Evolutionary conservation across 92 coral and sea anemone genomes (phyloP).

Genomic region (Parazoanthus atlanticus): DNA sequence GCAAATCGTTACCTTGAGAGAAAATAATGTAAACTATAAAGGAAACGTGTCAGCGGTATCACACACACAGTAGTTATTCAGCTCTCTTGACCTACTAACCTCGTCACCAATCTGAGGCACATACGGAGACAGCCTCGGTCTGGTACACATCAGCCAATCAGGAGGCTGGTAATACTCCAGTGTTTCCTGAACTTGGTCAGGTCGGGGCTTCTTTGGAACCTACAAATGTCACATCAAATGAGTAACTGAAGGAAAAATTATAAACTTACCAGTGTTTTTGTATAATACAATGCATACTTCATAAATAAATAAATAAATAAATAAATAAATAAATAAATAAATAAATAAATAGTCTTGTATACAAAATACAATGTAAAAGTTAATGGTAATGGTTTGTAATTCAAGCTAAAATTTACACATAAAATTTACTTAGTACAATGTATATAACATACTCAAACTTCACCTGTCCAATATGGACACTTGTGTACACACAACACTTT

Average conservation of each 20-base stretch:
- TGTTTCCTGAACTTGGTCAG: slow-evolving; percentile 89
- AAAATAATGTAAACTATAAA: neutral
- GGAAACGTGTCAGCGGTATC: neutral
- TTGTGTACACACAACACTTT: too few relatives aligned
- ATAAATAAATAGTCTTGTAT: too few relatives aligned
- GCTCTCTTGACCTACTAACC: slow-evolving; percentile 50
- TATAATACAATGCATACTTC: too few relatives aligned
- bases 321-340: too few relatives aligned
- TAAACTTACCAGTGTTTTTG: neutral
- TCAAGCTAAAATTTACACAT: too few relatives aligned
- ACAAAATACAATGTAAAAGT: too few relatives aligned
- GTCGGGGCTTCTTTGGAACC: slow-evolving; percentile 90
- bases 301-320: too few relatives aligned
- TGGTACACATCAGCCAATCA: slow-evolving; percentile 89
- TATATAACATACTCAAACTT: too few relatives aligned
- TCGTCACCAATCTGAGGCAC: slow-evolving; percentile 99
- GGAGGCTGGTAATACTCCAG: slow-evolving; percentile 86
- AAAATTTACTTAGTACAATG: too few relatives aligned
- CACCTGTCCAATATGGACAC: too few relatives aligned
- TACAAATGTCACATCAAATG: slow-evolving; percentile 17
- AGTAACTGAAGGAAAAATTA: neutral
- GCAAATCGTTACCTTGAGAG: neutral
- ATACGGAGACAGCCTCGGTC: slow-evolving; percentile 84
- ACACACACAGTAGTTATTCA: neutral
- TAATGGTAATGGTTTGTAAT: too few relatives aligned